Percentiles rank a stretch among this genome's conserved stretches.
Evolutionary conservation across 2,797 vertebrate genomes (phyloP).

Genomic region (Heteromormyrus szaboi): DNA sequence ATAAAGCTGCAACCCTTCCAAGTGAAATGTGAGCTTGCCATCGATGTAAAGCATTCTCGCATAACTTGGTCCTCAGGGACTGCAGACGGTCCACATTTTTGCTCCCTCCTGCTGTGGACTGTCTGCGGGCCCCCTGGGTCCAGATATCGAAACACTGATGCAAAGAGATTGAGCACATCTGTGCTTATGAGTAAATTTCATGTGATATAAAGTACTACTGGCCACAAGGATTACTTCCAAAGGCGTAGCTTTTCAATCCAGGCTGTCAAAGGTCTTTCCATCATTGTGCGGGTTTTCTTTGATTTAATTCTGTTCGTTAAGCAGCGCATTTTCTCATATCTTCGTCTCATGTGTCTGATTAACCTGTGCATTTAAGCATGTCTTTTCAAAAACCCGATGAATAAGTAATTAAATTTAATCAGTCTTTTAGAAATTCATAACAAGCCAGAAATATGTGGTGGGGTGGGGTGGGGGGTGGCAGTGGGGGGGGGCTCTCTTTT

Average conservation of each 20-base stretch:
- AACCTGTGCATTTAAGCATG: conserved; percentile 8
- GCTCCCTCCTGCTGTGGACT: neutral
- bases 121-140: neutral
- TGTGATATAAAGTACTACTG: neutral
- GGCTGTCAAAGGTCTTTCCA: neutral
- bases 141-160: neutral
- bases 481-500: neutral
- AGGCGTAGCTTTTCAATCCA: neutral
- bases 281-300: neutral
- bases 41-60: neutral
- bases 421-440: conserved; percentile 5
- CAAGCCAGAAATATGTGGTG: neutral
- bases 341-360: conserved; percentile 2
- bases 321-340: neutral
- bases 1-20: neutral
- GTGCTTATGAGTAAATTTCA: neutral
- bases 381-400: conserved; percentile 8
- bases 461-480: neutral
- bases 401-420: neutral
- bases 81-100: neutral
- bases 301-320: neutral
- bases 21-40: neutral
- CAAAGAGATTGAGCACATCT: neutral
- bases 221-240: neutral
- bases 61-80: neutral